Base-by-base conservation (phyloP, 2,888 invertebrate species). In the Sphecodes monilicornis region DNA sequence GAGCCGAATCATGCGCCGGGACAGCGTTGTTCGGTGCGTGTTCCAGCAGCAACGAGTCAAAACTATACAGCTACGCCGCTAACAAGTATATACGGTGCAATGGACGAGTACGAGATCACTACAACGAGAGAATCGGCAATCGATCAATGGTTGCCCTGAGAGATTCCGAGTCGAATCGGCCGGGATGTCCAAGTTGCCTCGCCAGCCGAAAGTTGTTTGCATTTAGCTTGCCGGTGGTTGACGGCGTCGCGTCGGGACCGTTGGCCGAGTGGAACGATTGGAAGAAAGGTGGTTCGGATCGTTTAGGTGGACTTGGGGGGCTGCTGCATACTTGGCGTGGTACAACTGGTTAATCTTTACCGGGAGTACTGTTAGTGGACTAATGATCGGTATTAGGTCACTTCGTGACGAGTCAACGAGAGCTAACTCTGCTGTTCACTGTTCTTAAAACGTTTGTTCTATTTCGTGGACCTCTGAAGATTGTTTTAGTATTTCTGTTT, bases 191-290 rank as follows among this genome's bases (percentile, higher is more conserved):
- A 89, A 70, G 88, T 77, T 87, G 88, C 89, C 87, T 89, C 88
- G 83, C 83, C 89, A 90, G 90, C 88, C 90, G 84, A 70, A 74
- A 60, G 57, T 60, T 29, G 57, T 26, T 60, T 70, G 89, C 89
- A 84, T 86, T 89, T 89, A 71, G 50, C 10, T 50, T 50, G 91
- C 88, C 89, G 87, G 90, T 90, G 90, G 91, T 91, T 89, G 93
- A 92, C 92, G 92, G 92, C 91, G 93, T 94, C 91, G 93, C 93
- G 93, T 94, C 93, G 93, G 93, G 93, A 93, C 91, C 93, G 93
- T 94, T 93, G 93, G 93, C 92, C 90, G 91, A 91, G 92, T 92
- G 93, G 93, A 93, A 86, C 86, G 73, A n/a, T 74, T 36, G 85
- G 85, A 76, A 18, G n/a, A 64, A 41, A 22, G 80, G 26, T 57